Evolutionary conservation across 2,888 invertebrate species (phyloP).

Genomic region (Willowsia nigromaculata): DNA sequence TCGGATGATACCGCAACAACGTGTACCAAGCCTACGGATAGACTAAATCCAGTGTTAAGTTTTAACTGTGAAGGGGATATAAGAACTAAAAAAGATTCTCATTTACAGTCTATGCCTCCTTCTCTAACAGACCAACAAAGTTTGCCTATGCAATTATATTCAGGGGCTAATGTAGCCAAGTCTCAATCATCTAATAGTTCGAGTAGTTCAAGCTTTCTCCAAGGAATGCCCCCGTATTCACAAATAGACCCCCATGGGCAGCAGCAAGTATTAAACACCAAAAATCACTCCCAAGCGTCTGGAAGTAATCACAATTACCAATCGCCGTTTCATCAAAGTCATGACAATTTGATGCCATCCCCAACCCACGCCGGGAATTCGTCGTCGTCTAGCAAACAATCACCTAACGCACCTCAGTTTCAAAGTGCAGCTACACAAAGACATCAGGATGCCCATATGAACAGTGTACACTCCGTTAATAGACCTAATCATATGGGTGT

Average conservation of each 20-base stretch:
- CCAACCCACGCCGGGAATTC: constrained; percentile 47
- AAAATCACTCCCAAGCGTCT: constrained; percentile 52
- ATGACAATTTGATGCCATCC: constrained; percentile 52
- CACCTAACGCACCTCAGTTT: constrained; percentile 39
- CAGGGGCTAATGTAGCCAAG: constrained; percentile 37
- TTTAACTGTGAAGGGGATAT: constrained; percentile 69
- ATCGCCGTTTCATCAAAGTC: constrained; percentile 43
- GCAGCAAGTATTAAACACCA: constrained; percentile 49
- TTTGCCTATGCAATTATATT: constrained; percentile 59
- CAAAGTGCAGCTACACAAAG: constrained; percentile 38
- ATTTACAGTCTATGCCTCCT: constrained; percentile 51
- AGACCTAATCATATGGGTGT: constrained; percentile 59
- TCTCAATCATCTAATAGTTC: constrained; percentile 50
- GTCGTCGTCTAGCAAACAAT: constrained; percentile 56
- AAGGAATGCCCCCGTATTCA: constrained; percentile 57
- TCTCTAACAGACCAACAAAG: constrained; percentile 56
- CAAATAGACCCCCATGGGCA: constrained; percentile 64
- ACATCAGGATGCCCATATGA: constrained; percentile 51
- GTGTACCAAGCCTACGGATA: constrained; percentile 50
- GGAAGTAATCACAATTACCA: constrained; percentile 54
- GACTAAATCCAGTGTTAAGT: constrained; percentile 62
- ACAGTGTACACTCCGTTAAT: constrained; percentile 52
- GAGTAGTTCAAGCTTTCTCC: constrained; percentile 65
- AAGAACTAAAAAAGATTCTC: constrained; percentile 64
- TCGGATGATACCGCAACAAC: constrained; percentile 36